Percentiles rank a stretch among this genome's conserved stretches.
These are phyloP conservation scores for Scolanthus callimorphus DNA, from an alignment of 92 coral and sea anemone genomes.

Conservation along the genomic window DNA sequence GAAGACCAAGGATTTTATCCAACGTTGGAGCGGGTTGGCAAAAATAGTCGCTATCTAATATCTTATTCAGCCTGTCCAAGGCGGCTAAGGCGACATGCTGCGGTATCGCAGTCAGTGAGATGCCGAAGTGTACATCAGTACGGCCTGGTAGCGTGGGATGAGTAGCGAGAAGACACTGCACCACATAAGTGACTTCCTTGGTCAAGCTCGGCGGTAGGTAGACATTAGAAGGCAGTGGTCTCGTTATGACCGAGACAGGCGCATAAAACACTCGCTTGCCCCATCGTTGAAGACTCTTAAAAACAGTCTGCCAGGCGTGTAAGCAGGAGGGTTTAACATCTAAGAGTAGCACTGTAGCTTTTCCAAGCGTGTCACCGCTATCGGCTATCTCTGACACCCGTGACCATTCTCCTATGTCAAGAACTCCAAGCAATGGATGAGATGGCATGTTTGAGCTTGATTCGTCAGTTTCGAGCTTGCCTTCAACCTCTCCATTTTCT, in stretches of 20 bases:
- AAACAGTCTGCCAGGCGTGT: slow-evolving; percentile 22
- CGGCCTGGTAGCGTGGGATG: slow-evolving; percentile 76
- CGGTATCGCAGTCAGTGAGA: slow-evolving; percentile 12
- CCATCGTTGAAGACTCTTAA: slow-evolving; percentile 38
- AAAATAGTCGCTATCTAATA: slow-evolving; percentile 50
- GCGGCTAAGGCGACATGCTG: slow-evolving; percentile 46
- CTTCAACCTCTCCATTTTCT: slow-evolving; percentile 1
- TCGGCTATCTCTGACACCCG: slow-evolving; percentile 51
- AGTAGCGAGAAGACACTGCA: slow-evolving; percentile 62
- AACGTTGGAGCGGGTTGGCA: slow-evolving; percentile 73
- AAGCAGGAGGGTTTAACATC: slow-evolving; percentile 25
- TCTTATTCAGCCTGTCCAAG: slow-evolving; percentile 48
- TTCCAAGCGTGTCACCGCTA: slow-evolving; percentile 62
- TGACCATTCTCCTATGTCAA: slow-evolving; percentile 54
- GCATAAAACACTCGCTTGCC: slow-evolving; percentile 73
- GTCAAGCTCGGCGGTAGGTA: slow-evolving; percentile 44
- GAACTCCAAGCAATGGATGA: slow-evolving; percentile 37
- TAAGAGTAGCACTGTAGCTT: slow-evolving; percentile 49
- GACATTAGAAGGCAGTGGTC: slow-evolving; percentile 21
- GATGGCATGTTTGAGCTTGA: slow-evolving; percentile 1
- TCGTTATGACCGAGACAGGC: slow-evolving; percentile 18
- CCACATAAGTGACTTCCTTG: slow-evolving; percentile 65
- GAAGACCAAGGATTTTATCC: slow-evolving; percentile 40
- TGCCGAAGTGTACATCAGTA: slow-evolving; percentile 33
- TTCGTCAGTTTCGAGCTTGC: slow-evolving; percentile 15